Conservation (phyloP, 2,113 vertebrate species). For the Cnemophilus loriae region DNA sequence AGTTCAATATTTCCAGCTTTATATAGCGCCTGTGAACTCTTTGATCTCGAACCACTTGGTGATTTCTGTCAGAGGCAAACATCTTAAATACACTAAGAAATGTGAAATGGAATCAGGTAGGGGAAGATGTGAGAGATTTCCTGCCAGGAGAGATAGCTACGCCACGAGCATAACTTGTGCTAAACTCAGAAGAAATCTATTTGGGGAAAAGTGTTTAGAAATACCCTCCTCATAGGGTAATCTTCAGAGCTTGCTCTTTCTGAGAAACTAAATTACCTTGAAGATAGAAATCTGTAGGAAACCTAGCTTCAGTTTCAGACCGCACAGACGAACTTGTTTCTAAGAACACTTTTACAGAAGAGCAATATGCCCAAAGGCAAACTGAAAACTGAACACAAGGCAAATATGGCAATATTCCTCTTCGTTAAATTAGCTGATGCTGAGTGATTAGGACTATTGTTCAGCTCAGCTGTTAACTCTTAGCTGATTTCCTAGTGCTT, state of each 20-base stretch:
- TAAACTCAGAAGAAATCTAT: not conserved
- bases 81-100: not conserved
- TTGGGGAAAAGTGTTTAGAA: not conserved
- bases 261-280: not conserved
- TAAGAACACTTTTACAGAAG: not conserved
- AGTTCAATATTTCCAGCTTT: not conserved
- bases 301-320: not conserved
- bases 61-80: not conserved
- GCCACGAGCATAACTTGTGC: not conserved
- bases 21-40: not conserved
- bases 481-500: not conserved
- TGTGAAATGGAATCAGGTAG: not conserved
- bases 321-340: not conserved
- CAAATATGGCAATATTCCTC: not conserved
- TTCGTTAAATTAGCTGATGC: not conserved
- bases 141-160: not conserved
- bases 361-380: not conserved
- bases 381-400: not conserved
- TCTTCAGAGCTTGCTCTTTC: not conserved
- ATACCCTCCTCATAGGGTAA: not conserved
- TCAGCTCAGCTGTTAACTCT: conserved; percentile 13
- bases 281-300: conserved; percentile 15
- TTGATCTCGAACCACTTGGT: not conserved
- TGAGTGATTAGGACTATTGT: conserved; percentile 10
- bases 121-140: not conserved